phyloP scores from a whole-genome alignment of 2,113 vertebrate genomes.

The Plecotus auritus region DNA sequence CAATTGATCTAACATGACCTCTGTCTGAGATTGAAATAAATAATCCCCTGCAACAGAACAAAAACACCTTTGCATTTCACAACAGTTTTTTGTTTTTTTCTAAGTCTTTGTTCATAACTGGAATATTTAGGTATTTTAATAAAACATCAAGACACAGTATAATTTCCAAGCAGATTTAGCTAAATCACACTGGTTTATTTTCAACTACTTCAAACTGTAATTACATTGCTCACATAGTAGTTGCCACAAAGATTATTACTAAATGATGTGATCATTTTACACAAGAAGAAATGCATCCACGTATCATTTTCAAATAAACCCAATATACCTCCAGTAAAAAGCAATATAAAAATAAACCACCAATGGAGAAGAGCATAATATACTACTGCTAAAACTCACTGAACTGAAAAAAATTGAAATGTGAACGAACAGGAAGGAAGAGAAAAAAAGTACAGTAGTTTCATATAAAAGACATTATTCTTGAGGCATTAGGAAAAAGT shows the following conservation, averaged over 20 bases:
- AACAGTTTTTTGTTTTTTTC: not conserved
- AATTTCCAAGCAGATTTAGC: not conserved
- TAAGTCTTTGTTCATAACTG: conserved; percentile 37
- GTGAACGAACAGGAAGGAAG: not conserved
- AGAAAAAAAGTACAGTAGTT: not conserved
- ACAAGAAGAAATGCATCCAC: not conserved
- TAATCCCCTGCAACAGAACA: conserved; percentile 86
- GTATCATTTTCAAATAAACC: not conserved
- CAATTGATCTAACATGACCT: conserved; percentile 94
- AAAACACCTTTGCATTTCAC: conserved; percentile 62
- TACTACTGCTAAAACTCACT: accelerated
- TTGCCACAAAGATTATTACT: conserved; percentile 5
- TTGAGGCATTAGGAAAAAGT: not conserved
- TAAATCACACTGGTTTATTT: not conserved
- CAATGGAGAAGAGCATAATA: not conserved
- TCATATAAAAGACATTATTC: not conserved
- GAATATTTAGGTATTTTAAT: conserved; percentile 61
- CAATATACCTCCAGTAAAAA: conserved; percentile 12
- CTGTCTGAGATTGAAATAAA: conserved; percentile 97
- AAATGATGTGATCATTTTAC: conserved; percentile 16
- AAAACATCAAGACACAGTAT: not conserved
- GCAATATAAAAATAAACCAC: not conserved
- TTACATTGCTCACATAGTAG: not conserved
- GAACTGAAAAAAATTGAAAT: not conserved
- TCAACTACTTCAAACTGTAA: not conserved